A percentile compares a stretch with the other conserved stretches of the same genome.
These are phyloP conservation scores for Drosophila anomelani DNA, from an alignment of 2,888 invertebrate species.

Conservation along the genomic window DNA sequence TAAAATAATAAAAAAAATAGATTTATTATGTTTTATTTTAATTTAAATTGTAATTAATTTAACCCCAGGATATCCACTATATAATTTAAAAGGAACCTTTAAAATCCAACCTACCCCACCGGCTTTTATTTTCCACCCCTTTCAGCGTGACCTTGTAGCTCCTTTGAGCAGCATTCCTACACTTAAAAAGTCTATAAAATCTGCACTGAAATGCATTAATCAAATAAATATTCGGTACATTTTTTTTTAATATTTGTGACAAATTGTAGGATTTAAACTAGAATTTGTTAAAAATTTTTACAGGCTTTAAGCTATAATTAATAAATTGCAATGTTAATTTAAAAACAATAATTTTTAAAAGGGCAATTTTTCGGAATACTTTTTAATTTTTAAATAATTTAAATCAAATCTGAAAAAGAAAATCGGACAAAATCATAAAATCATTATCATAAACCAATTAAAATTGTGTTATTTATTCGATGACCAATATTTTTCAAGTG, in stretches of 20 bases:
- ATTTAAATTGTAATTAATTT: background rate
- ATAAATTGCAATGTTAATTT: no score
- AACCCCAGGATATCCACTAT: background rate
- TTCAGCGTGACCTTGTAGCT: conserved; percentile 25
- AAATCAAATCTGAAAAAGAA: background rate
- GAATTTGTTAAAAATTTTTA: background rate
- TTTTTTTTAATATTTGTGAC: no score
- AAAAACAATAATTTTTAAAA: no score
- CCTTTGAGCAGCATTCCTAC: conserved; percentile 20
- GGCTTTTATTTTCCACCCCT: conserved; percentile 5
- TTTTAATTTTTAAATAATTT: no score
- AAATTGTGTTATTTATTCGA: background rate
- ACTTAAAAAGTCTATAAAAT: background rate
- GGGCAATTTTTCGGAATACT: no score
- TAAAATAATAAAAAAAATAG: background rate
- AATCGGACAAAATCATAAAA: no score
- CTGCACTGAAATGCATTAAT: background rate
- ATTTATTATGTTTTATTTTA: background rate
- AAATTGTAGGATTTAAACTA: background rate
- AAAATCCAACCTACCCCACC: conserved; percentile 4
- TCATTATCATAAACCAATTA: background rate
- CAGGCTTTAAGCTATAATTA: no score
- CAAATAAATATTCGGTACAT: no score
- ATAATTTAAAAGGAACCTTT: background rate
- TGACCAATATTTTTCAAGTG: background rate